A percentile compares a stretch with the other conserved stretches of the same genome.
Conservation (phyloP, 2,113 vertebrate species). For the Gambusia affinis region DNA sequence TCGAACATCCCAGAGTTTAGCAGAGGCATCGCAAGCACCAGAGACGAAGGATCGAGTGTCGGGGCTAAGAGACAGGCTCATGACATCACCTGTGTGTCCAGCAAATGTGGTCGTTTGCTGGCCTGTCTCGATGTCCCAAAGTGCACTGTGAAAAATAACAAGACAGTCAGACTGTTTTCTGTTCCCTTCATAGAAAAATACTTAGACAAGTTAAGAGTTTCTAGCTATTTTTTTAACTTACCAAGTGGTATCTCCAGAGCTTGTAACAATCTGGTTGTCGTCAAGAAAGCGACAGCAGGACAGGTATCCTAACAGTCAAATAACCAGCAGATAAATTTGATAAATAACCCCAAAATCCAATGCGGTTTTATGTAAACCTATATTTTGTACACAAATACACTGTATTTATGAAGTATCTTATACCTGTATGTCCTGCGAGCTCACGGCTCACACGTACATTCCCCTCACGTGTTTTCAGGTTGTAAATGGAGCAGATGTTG, state of each 20-base stretch:
- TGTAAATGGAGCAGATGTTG: conserved; percentile 99
- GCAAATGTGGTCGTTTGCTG: conserved; percentile 99
- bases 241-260: conserved; percentile 99
- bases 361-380: not conserved
- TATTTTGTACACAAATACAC: not conserved
- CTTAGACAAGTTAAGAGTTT: not conserved
- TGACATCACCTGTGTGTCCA: conserved; percentile 97
- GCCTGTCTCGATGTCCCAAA: conserved; percentile 99
- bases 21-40: conserved; percentile 97
- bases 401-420: no score
- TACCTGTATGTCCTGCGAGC: conserved; percentile 98
- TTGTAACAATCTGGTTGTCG: conserved; percentile 99
- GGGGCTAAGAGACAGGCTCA: conserved; percentile 96
- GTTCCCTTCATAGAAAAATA: not conserved
- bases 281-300: conserved; percentile 99
- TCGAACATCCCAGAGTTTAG: conserved; percentile 98
- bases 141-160: conserved; percentile 81
- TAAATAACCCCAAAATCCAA: not conserved
- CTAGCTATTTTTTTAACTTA: conserved; percentile 69
- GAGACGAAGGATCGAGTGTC: conserved; percentile 97
- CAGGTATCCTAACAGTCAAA: conserved; percentile 86
- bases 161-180: not conserved
- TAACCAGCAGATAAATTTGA: conserved; percentile 17
- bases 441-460: conserved; percentile 98
- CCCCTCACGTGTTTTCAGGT: conserved; percentile 99